Evolutionary conservation across 2,797 vertebrate genomes (phyloP).

Genomic region (Notoglanidium macrostoma): DNA sequence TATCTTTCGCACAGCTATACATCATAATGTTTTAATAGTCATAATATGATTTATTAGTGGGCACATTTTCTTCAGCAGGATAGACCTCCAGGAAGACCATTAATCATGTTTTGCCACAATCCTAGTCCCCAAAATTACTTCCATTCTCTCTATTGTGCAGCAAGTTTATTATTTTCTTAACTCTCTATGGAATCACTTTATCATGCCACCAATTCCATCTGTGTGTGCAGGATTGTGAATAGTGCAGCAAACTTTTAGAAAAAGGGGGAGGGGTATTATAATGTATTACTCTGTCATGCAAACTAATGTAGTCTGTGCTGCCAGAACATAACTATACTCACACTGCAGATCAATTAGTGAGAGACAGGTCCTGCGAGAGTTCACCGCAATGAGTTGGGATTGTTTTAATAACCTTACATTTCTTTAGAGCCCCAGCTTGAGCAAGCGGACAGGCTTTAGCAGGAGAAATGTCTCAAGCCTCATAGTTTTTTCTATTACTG

Average conservation of each 20-base stretch:
- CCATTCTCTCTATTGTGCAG: conserved; percentile 63
- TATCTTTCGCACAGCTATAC: conserved; percentile 67
- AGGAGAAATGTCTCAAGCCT: conserved; percentile 20
- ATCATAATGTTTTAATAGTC: conserved; percentile 78
- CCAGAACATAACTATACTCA: conserved; percentile 37
- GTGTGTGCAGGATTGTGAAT: conserved; percentile 43
- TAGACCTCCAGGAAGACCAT: conserved; percentile 73
- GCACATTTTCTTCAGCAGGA: conserved; percentile 64
- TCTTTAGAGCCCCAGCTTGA: neutral
- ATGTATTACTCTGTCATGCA: conserved; percentile 64
- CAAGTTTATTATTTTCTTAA: conserved; percentile 71
- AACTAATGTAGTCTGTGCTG: conserved; percentile 48
- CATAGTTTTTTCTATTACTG: conserved; percentile 21
- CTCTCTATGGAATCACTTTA: conserved; percentile 67
- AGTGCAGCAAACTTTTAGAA: conserved; percentile 40
- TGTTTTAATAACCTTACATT: neutral
- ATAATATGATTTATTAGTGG: conserved; percentile 80
- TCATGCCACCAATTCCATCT: conserved; percentile 65
- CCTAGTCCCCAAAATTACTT: conserved; percentile 63
- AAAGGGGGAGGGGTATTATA: conserved; percentile 37
- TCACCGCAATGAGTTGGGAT: conserved; percentile 7
- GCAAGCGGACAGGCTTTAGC: conserved; percentile 27
- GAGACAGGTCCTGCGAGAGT: conserved; percentile 37
- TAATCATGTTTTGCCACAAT: conserved; percentile 74
- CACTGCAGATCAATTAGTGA: conserved; percentile 48